Evolutionary conservation across 2,113 vertebrate species (phyloP).

Genomic region (Microtus pennsylvanicus): DNA sequence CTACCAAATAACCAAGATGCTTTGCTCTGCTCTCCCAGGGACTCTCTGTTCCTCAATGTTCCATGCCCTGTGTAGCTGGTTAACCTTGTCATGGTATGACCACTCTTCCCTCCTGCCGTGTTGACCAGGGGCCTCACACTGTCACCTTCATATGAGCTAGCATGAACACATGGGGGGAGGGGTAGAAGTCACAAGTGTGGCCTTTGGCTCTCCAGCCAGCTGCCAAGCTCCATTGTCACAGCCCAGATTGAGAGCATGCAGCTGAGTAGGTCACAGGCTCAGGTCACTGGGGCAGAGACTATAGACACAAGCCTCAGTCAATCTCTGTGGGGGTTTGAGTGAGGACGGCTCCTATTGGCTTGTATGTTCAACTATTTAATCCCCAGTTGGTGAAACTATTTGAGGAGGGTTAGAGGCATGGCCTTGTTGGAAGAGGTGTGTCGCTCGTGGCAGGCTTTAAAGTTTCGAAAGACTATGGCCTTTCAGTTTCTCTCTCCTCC

Average conservation of each 20-base stretch:
- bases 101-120: rapidly evolving
- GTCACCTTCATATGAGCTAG: not conserved
- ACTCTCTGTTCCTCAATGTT: not conserved
- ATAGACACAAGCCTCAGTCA: not conserved
- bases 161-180: rapidly evolving
- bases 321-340: not conserved
- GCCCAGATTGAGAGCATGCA: not conserved
- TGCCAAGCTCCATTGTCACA: not conserved
- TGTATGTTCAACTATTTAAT: not conserved
- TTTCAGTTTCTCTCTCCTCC: not conserved
- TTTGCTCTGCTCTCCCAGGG: not conserved
- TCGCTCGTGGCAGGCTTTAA: not conserved
- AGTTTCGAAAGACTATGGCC: not conserved
- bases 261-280: too few species aligned
- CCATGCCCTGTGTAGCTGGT: not conserved
- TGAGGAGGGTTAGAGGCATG: not conserved
- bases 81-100: not conserved
- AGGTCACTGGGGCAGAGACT: rapidly evolving
- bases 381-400: not conserved
- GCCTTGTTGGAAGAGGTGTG: not conserved
- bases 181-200: rapidly evolving
- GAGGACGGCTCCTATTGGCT: not conserved
- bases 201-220: rapidly evolving
- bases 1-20: not conserved
- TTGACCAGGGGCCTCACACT: rapidly evolving